A percentile compares a stretch with the other conserved stretches of the same genome.
These are phyloP conservation scores for Hippocampus zosterae DNA, from an alignment of 2,113 vertebrate genomes.

Conservation along the genomic window DNA sequence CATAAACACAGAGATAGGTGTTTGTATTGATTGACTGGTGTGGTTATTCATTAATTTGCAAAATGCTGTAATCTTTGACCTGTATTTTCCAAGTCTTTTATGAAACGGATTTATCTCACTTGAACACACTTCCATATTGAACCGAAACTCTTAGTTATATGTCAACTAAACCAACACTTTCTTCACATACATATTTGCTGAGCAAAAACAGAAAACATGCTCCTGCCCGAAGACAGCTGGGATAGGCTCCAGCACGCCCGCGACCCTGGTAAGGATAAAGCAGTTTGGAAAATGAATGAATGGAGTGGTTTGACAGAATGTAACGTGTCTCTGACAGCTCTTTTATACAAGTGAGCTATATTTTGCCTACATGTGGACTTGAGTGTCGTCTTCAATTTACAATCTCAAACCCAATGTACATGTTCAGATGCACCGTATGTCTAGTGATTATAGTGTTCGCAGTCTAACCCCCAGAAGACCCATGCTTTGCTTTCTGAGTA, in stretches of 20 bases:
- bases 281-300: too few species aligned
- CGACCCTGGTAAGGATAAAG: too few species aligned
- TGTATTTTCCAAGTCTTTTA: not conserved
- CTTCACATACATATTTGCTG: not conserved
- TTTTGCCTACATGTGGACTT: not conserved
- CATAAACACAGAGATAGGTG: not conserved
- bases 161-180: not conserved
- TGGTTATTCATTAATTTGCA: not conserved
- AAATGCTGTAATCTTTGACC: not conserved
- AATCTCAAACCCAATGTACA: slow-evolving; percentile 1
- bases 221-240: too few species aligned
- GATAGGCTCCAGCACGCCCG: too few species aligned
- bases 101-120: not conserved
- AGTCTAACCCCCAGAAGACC: slow-evolving; percentile 33
- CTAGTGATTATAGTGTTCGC: slow-evolving; percentile 45
- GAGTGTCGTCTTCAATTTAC: not conserved
- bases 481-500: slow-evolving; percentile 44
- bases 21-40: slow-evolving; percentile 1
- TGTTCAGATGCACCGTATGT: slow-evolving; percentile 27
- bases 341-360: not conserved
- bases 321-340: not conserved
- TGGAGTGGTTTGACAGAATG: too few species aligned
- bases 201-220: not conserved
- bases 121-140: not conserved
- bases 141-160: not conserved